phyloP scores from a whole-genome alignment of 2,797 vertebrate genomes.

The Lycodopsis pacificus region DNA sequence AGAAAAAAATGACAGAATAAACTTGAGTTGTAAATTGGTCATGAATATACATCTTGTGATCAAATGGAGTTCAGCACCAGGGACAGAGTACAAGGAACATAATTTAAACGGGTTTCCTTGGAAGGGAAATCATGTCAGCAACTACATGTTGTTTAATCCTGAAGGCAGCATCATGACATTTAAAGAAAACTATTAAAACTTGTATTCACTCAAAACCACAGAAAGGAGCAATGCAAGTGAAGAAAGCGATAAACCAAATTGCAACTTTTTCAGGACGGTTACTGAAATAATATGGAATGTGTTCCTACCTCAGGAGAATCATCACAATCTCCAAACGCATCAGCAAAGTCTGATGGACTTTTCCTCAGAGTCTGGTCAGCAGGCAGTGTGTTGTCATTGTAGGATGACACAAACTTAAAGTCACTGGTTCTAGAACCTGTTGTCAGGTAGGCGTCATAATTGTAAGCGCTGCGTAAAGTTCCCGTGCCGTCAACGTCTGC shows the following conservation, averaged over 20 bases:
- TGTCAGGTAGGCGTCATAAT: not conserved
- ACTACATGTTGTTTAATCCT: not conserved
- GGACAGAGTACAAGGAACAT: not conserved
- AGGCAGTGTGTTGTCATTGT: conserved; percentile 55
- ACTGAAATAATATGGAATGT: not conserved
- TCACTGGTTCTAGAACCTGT: conserved; percentile 65
- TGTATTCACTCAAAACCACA: not conserved
- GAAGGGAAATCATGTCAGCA: not conserved
- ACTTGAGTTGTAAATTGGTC: too few species aligned
- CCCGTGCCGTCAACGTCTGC: not conserved
- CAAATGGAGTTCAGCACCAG: not conserved
- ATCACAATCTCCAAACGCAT: not conserved
- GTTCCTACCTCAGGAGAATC: not conserved
- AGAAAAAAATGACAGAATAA: too few species aligned
- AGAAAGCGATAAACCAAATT: not conserved
- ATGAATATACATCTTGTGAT: conserved; percentile 18
- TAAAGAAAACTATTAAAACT: not conserved
- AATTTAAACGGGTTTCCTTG: not conserved
- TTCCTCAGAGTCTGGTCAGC: conserved; percentile 54
- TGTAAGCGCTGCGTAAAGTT: conserved; percentile 2
- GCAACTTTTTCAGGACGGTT: not conserved
- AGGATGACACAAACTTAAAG: conserved; percentile 66
- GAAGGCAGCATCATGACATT: not conserved
- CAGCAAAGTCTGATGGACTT: conserved; percentile 37
- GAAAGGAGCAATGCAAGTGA: not conserved